Evolutionary conservation across 1,140 invertebrate species (phyloP).

Genomic region (Sinonovacula constricta): DNA sequence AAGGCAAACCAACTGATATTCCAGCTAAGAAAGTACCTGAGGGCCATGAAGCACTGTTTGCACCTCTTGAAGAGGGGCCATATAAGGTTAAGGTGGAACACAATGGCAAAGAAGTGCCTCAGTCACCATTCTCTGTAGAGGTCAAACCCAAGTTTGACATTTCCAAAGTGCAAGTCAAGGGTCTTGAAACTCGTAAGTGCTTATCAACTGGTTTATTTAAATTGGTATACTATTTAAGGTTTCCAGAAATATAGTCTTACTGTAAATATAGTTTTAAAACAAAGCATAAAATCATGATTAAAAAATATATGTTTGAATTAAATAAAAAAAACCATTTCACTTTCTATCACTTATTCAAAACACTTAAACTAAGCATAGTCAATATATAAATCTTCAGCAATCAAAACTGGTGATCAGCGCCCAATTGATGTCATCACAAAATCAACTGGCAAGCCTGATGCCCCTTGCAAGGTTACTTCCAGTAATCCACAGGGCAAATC

Average conservation of each 20-base stretch:
- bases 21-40: constrained; percentile 85
- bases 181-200: constrained; percentile 90
- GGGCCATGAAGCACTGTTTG: constrained; percentile 96
- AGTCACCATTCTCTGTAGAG: constrained; percentile 89
- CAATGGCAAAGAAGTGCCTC: constrained; percentile 77
- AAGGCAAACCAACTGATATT: constrained; percentile 82
- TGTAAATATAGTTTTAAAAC: too few species aligned
- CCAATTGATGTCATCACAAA: constrained; percentile 83
- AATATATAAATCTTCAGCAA: too few species aligned
- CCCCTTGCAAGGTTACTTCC: constrained; percentile 60
- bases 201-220: too few species aligned
- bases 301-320: too few species aligned
- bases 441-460: constrained; percentile 79
- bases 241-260: too few species aligned
- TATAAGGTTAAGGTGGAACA: constrained; percentile 90
- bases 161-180: constrained; percentile 91
- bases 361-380: too few species aligned
- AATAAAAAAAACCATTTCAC: too few species aligned
- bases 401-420: constrained; percentile 36
- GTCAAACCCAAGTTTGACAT: constrained; percentile 89
- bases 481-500: constrained; percentile 50
- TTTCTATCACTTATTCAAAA: too few species aligned
- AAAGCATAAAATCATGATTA: too few species aligned
- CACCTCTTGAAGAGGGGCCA: constrained; percentile 97
- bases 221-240: too few species aligned